Percentiles rank a stretch among this genome's conserved stretches.
phyloP scores from a whole-genome alignment of 2,113 vertebrate species.

The Stigmatopora argus region DNA sequence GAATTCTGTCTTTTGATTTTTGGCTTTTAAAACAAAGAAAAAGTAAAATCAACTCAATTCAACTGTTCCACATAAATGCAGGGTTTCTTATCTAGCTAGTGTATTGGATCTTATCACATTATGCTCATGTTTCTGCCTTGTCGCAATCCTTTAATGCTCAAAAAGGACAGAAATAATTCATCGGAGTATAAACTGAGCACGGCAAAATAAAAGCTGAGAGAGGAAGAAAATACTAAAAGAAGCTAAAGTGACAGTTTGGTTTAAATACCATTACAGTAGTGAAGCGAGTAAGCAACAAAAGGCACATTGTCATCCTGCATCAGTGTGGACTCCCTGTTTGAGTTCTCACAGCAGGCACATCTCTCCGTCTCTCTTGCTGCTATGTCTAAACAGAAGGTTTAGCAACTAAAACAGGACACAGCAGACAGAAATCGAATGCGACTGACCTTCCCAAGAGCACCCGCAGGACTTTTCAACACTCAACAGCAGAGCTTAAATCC shows the following conservation, averaged over 20 bases:
- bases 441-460: slow-evolving; percentile 5
- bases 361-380: neutral
- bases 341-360: neutral
- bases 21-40: too few relatives aligned
- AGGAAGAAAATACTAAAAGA: neutral
- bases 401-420: neutral
- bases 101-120: neutral
- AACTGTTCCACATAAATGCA: too few relatives aligned
- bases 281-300: neutral
- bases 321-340: neutral
- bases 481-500: neutral
- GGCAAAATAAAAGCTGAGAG: neutral
- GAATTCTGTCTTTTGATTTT: neutral
- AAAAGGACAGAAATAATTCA: neutral
- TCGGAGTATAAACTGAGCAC: neutral
- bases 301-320: slow-evolving; percentile 1
- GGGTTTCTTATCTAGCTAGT: too few relatives aligned
- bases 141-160: neutral
- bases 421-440: neutral
- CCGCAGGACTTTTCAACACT: neutral
- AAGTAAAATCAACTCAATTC: neutral
- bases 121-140: neutral
- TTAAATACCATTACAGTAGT: neutral
- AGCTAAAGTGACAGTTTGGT: neutral
- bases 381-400: neutral